Evolutionary conservation across 2,797 vertebrate species (phyloP), one percentile per base, ranked within the genome.

Genomic region (Passerculus sandwichensis): DNA sequence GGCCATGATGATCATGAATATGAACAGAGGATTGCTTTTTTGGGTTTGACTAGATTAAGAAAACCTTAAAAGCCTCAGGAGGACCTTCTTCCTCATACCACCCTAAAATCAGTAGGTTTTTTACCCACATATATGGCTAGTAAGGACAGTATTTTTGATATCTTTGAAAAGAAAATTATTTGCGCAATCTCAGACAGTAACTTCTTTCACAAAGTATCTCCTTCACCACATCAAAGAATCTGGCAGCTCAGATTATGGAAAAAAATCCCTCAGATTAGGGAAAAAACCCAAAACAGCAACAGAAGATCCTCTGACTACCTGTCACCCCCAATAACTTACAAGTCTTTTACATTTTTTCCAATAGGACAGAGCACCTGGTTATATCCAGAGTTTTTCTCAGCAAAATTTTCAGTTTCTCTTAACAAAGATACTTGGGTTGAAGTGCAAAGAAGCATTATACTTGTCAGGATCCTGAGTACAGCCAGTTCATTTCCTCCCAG

Each of bases 271-370:
- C 48, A 32, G 5, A 50, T 32, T 5, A 78, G 1, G 3, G 23
- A 61, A 69, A 53, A 56, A 6, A 3, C 7, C 6, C 19, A 36
- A 29, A 57, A 13, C 0, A 62, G 11, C 11, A 76, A 60, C 7
- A 34, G n/a, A 69, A 77, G 6, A 77, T 25, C 6, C 13, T 44
- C 27, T 44, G 15, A 73, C 30, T 74, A 76, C 5, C 19, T 61
- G 13, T 15, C 32, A 51, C 1, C 1, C 7, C 9, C 7, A 10
- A 26, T 6, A 64, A 23, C 8, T 13, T 2, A 12, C 6, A 54
- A 3, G 4, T 22, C 4, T 74, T 64, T 19, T 30, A 47, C 9
- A 6, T 42, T 38, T 74, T 57, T 23, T 61, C 15, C 26, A 60
- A 60, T 2, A 42, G 8, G 11, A 17, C 26, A 69, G n/a, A 81